Evolutionary conservation across 2,888 invertebrate genomes (phyloP), one percentile per base, ranked within the genome.

Genomic region (Dilophus febrilis): DNA sequence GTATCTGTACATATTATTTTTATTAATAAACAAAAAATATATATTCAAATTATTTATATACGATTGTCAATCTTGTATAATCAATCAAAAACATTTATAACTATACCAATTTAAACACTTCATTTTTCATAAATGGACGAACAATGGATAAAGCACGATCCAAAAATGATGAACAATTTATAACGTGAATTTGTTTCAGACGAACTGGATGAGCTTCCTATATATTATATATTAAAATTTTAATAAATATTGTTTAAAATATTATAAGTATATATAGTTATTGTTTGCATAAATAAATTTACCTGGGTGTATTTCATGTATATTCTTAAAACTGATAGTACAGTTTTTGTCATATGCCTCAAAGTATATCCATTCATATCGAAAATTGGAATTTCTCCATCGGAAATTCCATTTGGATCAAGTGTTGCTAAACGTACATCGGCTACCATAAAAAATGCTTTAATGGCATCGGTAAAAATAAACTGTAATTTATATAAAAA

Each of bases 261-360:
- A 39, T 12, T 40, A 31, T 37, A 32, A 14, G 2, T 12, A 11
- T 19, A 11, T 11, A 30, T 18, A 29, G 3, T 27, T 35, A 28
- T 29, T 17, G 22, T 38, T 38, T 30, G 30, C 27, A 12, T 33
- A 33, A 29, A 11, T 32, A 40, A 13, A 40, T 43, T 43, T 48
- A 72, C 74, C 64, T 76, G 79, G 35, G 77, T 72, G 49, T 77
- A 78, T 50, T 74, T 64, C 77, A 79, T 77, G 52, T 78, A 79
- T 52, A 77, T 73, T 37, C 74, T 68, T 17, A 79, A 53, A 29
- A 74, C 67, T 0, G 72, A 70, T 34, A 78, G 56, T 31, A 71
- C 71, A 3, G 77, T 59, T 58, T 71, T 74, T 8, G 74, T 65
- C 22, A 78, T 59, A 49, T 79, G 78, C 43, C 71, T 70, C 42